phyloP scores from a whole-genome alignment of 2,888 invertebrate species.

The Trachelus stipa region DNA sequence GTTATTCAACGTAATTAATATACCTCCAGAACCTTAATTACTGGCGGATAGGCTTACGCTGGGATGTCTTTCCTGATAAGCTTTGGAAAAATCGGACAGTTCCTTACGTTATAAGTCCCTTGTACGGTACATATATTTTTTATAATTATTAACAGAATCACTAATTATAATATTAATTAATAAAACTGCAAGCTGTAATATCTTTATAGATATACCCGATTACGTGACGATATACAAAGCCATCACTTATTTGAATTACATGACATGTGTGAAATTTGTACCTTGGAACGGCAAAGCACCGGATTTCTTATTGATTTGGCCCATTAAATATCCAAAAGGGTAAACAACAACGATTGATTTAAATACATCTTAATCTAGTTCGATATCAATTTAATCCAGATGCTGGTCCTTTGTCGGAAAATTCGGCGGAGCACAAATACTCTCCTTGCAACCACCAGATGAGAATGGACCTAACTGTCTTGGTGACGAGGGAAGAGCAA shows the following conservation, averaged over 20 bases:
- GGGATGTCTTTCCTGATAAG: conserved; percentile 75
- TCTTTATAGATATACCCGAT: conserved; percentile 69
- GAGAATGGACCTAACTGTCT: conserved; percentile 74
- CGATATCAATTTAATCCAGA: conserved; percentile 50
- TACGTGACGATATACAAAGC: conserved; percentile 72
- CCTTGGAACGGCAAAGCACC: conserved; percentile 75
- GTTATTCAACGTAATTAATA: conserved; percentile 2
- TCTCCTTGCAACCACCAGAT: conserved; percentile 77
- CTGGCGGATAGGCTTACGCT: conserved; percentile 74
- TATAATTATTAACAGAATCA: not conserved
- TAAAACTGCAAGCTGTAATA: not conserved
- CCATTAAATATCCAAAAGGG: conserved; percentile 73
- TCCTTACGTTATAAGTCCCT: conserved; percentile 74
- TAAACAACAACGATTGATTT: conserved; percentile 32
- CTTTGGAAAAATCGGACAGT: conserved; percentile 75
- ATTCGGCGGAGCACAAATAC: conserved; percentile 79
- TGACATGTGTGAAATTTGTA: conserved; percentile 75
- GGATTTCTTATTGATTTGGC: conserved; percentile 76
- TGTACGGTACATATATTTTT: conserved; percentile 67
- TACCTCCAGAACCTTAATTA: conserved; percentile 68
- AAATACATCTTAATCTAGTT: conserved; percentile 10
- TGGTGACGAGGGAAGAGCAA: conserved; percentile 77
- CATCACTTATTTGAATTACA: conserved; percentile 72
- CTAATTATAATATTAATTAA: not conserved
- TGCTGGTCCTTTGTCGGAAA: conserved; percentile 84